Percentiles rank a stretch among this genome's conserved stretches.
phyloP scores from a whole-genome alignment of 2,797 vertebrate species.

The Pipistrellus pipistrellus region DNA sequence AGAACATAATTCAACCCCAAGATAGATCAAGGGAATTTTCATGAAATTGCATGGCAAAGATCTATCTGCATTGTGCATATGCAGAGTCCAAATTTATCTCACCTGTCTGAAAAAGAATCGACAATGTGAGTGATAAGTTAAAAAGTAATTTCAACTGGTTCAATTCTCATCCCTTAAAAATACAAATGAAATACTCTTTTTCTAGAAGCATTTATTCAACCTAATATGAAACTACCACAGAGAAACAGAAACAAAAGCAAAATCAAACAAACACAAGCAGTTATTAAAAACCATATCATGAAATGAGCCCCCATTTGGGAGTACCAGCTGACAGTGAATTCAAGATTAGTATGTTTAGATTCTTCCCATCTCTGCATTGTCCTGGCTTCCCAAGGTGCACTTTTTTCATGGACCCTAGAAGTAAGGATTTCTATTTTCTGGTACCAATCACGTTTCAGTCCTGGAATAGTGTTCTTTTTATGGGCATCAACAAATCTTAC shows the following conservation, averaged over 20 bases:
- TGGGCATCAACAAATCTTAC: not conserved
- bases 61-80: not conserved
- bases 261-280: not conserved
- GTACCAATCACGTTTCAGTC: not conserved
- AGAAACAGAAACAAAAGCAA: not conserved
- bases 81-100: not conserved
- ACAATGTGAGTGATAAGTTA: not conserved
- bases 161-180: not conserved
- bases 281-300: not conserved
- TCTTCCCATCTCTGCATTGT: not conserved
- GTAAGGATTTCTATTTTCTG: not conserved
- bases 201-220: not conserved
- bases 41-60: not conserved
- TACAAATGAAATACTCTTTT: conserved; percentile 2
- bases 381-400: not conserved
- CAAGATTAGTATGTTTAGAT: not conserved
- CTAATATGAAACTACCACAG: not conserved
- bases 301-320: not conserved
- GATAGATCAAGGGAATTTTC: not conserved
- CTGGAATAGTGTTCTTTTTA: not conserved
- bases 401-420: not conserved
- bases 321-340: not conserved
- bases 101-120: not conserved
- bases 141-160: not conserved
- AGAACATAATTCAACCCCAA: not conserved